Percentiles rank a stretch among this genome's conserved stretches.
phyloP scores from a whole-genome alignment of 2,888 invertebrate species.

The Apodemia duryi region DNA sequence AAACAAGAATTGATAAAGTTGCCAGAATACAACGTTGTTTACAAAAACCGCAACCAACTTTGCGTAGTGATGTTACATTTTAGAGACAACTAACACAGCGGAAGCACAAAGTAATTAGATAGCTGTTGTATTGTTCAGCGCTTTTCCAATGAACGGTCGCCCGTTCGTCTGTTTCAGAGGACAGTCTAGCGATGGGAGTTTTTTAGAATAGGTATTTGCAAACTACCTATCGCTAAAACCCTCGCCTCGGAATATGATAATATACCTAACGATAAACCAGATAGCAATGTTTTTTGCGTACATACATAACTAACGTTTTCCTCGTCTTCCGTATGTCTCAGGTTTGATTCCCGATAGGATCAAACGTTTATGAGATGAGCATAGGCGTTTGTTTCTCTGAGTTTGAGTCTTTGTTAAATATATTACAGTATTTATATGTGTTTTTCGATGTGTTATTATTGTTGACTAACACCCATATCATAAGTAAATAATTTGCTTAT shows the following conservation, averaged over 20 bases:
- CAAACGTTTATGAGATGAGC: too few relatives aligned
- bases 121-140: conserved; percentile 65
- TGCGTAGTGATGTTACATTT: conserved; percentile 54
- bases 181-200: background rate
- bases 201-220: background rate
- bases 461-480: too few relatives aligned
- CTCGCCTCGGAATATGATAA: background rate
- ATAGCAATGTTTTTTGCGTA: too few relatives aligned
- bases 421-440: too few relatives aligned
- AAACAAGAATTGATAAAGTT: conserved; percentile 43
- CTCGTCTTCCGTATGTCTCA: too few relatives aligned
- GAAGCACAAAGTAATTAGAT: conserved; percentile 69
- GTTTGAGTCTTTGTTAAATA: too few relatives aligned
- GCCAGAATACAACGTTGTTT: conserved; percentile 44
- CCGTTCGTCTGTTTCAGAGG: conserved; percentile 38
- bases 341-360: too few relatives aligned
- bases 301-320: too few relatives aligned
- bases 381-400: too few relatives aligned
- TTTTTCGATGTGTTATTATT: too few relatives aligned
- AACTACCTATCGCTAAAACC: background rate
- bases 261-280: too few relatives aligned
- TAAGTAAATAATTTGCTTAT: too few relatives aligned
- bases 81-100: conserved; percentile 48
- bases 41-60: conserved; percentile 65
- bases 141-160: conserved; percentile 62